Conservation (phyloP, 2,888 invertebrate species). For the Cryptus armator region DNA sequence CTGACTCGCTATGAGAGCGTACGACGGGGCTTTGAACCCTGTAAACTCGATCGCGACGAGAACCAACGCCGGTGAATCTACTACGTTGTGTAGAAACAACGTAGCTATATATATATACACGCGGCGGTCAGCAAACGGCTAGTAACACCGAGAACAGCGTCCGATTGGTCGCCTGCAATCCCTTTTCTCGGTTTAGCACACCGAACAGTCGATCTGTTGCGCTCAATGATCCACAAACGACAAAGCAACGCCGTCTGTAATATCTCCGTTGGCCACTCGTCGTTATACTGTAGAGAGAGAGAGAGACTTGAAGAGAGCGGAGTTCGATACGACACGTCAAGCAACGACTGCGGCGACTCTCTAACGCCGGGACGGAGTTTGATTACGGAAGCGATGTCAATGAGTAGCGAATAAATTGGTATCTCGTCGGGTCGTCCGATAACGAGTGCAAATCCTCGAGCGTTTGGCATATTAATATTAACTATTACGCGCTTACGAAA, state of each 20-base stretch:
- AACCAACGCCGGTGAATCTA: constrained; percentile 72
- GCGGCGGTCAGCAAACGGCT: constrained; percentile 69
- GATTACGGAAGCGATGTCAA: constrained; percentile 62
- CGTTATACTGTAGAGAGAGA: neutral
- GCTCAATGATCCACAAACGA: neutral
- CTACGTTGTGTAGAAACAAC: constrained; percentile 77
- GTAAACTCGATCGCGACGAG: constrained; percentile 52
- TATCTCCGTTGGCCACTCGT: neutral
- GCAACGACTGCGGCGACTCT: neutral
- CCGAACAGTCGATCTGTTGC: neutral
- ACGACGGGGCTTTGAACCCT: constrained; percentile 82
- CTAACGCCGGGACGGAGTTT: constrained; percentile 44
- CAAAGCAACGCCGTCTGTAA: neutral
- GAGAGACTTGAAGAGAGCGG: too few relatives aligned
- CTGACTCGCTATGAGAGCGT: too few relatives aligned
- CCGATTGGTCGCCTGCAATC: constrained; percentile 48
- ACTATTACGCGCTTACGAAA: too few relatives aligned
- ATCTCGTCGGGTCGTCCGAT: constrained; percentile 9
- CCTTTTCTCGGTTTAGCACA: constrained; percentile 23
- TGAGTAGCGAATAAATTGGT: constrained; percentile 41
- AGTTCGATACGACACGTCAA: too few relatives aligned
- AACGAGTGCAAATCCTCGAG: neutral
- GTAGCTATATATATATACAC: neutral
- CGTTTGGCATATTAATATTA: neutral
- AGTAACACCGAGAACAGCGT: constrained; percentile 47